Base-by-base conservation (phyloP, 2,113 vertebrate genomes). In the Syngnathus scovelli region DNA sequence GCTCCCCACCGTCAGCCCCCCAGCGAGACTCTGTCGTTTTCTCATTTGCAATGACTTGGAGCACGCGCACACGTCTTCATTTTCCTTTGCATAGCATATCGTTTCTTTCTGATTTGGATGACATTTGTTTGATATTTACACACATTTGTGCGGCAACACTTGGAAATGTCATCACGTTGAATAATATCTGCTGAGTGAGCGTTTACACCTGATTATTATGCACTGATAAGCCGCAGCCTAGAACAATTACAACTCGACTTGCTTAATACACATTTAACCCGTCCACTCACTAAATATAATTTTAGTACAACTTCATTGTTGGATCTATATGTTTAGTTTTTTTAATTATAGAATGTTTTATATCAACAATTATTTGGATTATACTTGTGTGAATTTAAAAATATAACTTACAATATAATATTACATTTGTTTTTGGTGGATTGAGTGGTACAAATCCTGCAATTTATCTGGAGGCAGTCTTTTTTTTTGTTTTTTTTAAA, bases 151-250 rank as follows among this genome's bases (percentile, higher is more conserved):
- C 55, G 3, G 55, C 55, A 58, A 58, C 39, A 27, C 41, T 62
- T 44, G 39, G 55, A 58, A 62, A 62, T 62, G 61, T 41, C 21
- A 62, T 62, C 61, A 27, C 21, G 61, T 21, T 16, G 39, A 44
- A n/a, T 5, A 48, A 13, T 39, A 51, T 69, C 60, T 74, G 8
- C 52, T 61, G 38, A 56, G 37, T 11, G 19, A 7, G 61, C 19
- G 19, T 63, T 69, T 49, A 36, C 60, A 6, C 70, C 56, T 58
- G 16, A 48, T 66, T 63, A 66, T 56, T 44, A 19, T 68, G 10
- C 56, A 54, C 36, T 51, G 61, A 36, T 66, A 69, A 69, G 16
- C 56, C 71, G 62, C 1, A 27, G n/a, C 39, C 66, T 61, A 18
- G 55, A 58, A 58, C 55, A 58, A 58, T 58, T 58, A 55, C 8